Evolutionary conservation across 2,797 vertebrate species (phyloP).

Genomic region (Hapalemur alaotrensis): DNA sequence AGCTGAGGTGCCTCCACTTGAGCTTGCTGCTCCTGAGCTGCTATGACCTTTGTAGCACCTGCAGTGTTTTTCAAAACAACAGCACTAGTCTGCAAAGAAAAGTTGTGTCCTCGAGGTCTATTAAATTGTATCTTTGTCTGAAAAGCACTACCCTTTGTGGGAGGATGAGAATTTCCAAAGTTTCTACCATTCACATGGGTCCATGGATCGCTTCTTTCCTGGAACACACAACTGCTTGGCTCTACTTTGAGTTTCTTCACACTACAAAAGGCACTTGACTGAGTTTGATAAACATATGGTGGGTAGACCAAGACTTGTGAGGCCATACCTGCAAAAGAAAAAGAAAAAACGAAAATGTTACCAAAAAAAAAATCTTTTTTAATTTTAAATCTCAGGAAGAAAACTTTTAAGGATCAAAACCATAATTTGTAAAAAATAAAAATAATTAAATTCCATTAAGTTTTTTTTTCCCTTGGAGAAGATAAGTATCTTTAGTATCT

Average conservation of each 20-base stretch:
- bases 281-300: slow-evolving; percentile 99
- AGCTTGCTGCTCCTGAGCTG: slow-evolving; percentile 81
- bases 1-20: slow-evolving; percentile 79
- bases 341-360: background rate
- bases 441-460: slow-evolving; percentile 33
- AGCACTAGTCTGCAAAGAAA: slow-evolving; percentile 91
- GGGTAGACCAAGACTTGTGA: slow-evolving; percentile 99
- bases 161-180: slow-evolving; percentile 92
- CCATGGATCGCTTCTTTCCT: slow-evolving; percentile 94
- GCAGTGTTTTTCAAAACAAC: slow-evolving; percentile 89
- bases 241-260: slow-evolving; percentile 99
- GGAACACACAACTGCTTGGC: slow-evolving; percentile 97
- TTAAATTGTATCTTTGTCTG: slow-evolving; percentile 91
- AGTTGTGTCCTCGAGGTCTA: slow-evolving; percentile 90
- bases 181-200: slow-evolving; percentile 96
- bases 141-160: slow-evolving; percentile 91
- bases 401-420: slow-evolving; percentile 9
- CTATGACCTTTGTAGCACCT: slow-evolving; percentile 87
- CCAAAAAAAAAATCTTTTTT: background rate
- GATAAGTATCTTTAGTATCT: background rate
- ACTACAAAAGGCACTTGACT: slow-evolving; percentile 99
- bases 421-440: background rate
- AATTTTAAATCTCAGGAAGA: slow-evolving; percentile 33
- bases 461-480: background rate
- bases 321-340: slow-evolving; percentile 94